phyloP scores from a whole-genome alignment of 1,140 invertebrate species.

The Aphidius ervi region DNA sequence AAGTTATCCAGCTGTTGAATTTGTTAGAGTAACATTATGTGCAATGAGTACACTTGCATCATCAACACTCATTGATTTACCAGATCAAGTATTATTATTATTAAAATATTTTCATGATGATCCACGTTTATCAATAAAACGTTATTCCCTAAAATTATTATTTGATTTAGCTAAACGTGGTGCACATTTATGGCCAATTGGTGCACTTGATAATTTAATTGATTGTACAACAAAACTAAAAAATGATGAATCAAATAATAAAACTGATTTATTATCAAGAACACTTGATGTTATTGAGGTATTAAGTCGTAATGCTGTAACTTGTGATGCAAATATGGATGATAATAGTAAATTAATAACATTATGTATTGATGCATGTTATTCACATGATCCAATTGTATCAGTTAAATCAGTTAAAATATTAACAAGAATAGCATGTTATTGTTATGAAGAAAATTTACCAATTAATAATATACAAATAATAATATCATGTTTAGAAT shows the following conservation, averaged over 20 bases:
- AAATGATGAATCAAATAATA: conserved; percentile 36
- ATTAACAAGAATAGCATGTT: conserved; percentile 63
- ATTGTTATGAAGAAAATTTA: conserved; percentile 64
- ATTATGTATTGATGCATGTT: conserved; percentile 53
- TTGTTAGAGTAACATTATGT: conserved; percentile 80
- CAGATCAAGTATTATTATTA: conserved; percentile 71
- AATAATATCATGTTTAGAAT: conserved; percentile 64
- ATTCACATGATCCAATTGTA: conserved; percentile 60
- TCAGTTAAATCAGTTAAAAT: conserved; percentile 68
- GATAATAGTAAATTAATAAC: conserved; percentile 44
- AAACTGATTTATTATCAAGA: conserved; percentile 44
- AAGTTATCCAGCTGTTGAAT: conserved; percentile 83
- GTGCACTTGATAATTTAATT: conserved; percentile 64
- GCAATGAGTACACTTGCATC: conserved; percentile 84
- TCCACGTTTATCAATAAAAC: conserved; percentile 67
- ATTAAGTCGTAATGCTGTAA: conserved; percentile 47
- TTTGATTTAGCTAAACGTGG: conserved; percentile 70
- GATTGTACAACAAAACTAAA: conserved; percentile 46
- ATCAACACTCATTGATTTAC: conserved; percentile 85
- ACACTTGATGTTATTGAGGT: conserved; percentile 52
- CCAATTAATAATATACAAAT: conserved; percentile 61
- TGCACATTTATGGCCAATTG: conserved; percentile 77
- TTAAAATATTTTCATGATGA: conserved; percentile 58
- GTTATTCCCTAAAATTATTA: conserved; percentile 70
- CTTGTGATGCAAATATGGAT: conserved; percentile 49